phyloP scores from a whole-genome alignment of 2,888 invertebrate genomes.

The Clitarchus hookeri region DNA sequence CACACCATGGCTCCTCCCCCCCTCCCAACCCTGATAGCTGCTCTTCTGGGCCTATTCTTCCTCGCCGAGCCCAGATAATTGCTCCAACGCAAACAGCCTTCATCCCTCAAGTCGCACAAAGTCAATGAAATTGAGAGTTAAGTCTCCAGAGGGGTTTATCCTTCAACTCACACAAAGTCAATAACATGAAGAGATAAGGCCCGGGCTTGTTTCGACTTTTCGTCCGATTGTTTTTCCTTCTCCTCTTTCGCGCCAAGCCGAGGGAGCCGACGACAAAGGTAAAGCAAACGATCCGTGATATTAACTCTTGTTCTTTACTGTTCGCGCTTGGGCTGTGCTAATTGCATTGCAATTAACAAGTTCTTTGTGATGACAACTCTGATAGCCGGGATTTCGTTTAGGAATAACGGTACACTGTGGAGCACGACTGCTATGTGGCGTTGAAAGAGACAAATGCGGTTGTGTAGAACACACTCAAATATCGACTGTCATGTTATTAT shows the following conservation, averaged over 20 bases:
- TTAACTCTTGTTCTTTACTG: slow-evolving; percentile 14
- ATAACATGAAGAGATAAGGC: slow-evolving; percentile 14
- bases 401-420: too few species aligned
- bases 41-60: neutral
- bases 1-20: neutral
- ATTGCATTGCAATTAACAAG: slow-evolving; percentile 9
- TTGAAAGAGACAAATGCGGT: too few species aligned
- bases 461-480: too few species aligned
- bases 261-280: neutral
- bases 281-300: slow-evolving; percentile 1
- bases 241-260: neutral
- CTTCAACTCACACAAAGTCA: slow-evolving; percentile 14
- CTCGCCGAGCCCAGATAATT: slow-evolving; percentile 31
- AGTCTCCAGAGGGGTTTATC: neutral
- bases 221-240: slow-evolving; percentile 4
- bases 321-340: neutral
- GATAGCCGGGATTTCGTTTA: neutral
- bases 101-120: slow-evolving; percentile 21
- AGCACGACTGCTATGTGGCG: too few species aligned
- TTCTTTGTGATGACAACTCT: neutral
- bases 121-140: slow-evolving; percentile 1
- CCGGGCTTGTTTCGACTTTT: slow-evolving; percentile 8
- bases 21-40: neutral
- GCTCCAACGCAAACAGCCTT: slow-evolving; percentile 33
- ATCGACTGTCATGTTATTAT: too few species aligned